phyloP scores from a whole-genome alignment of 2,888 invertebrate genomes.

The Acleris laterana region DNA sequence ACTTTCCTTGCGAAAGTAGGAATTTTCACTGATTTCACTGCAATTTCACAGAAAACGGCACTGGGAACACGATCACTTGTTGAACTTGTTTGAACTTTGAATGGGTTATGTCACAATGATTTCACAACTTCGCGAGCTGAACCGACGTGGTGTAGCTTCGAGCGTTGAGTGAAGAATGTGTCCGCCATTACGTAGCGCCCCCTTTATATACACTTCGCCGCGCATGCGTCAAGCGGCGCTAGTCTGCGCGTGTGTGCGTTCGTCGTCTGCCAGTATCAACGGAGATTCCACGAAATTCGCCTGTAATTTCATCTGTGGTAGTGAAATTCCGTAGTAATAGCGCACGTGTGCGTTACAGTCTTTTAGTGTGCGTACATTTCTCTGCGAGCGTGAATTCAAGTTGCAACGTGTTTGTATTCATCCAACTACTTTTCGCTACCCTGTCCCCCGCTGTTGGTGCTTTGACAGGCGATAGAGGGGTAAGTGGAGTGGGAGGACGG shows the following conservation, averaged over 20 bases:
- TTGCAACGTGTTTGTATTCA: constrained; percentile 58
- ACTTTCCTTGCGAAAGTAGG: constrained; percentile 52
- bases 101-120: constrained; percentile 75
- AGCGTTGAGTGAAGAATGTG: constrained; percentile 60
- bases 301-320: constrained; percentile 50
- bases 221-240: constrained; percentile 46
- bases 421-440: constrained; percentile 46
- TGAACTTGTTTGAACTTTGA: constrained; percentile 39
- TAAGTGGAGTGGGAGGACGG: constrained; percentile 38
- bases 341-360: constrained; percentile 43
- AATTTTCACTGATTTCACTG: constrained; percentile 53
- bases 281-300: constrained; percentile 70
- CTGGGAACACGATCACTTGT: constrained; percentile 45
- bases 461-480: constrained; percentile 46
- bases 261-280: constrained; percentile 53
- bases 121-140: constrained; percentile 65
- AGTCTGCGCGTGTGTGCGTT: constrained; percentile 60
- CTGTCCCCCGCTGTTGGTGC: constrained; percentile 45
- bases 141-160: constrained; percentile 57
- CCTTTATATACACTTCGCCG: constrained; percentile 53
- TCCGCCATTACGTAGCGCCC: constrained; percentile 44
- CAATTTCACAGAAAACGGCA: constrained; percentile 35
- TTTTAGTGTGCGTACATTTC: constrained; percentile 52
- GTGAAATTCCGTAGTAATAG: constrained; percentile 37
- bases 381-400: constrained; percentile 47